Evolutionary conservation across 2,113 vertebrate genomes (phyloP), one percentile per base, ranked within the genome.

Genomic region (Glaucidium brasilianum): DNA sequence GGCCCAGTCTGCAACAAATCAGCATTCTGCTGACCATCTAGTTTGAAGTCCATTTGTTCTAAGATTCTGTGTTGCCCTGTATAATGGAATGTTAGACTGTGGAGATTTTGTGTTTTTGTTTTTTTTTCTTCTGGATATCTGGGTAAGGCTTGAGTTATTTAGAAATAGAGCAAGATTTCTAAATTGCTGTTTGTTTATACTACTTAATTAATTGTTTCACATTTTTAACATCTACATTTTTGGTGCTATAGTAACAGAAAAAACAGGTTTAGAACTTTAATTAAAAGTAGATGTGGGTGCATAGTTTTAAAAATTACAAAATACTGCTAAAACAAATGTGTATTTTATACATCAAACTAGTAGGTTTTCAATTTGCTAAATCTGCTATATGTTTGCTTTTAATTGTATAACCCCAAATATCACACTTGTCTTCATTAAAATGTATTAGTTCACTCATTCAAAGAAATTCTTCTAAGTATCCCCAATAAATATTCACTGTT

Each of bases 401-500:
- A 94, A 78, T 94, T 92, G 79, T 77, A 35, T 95, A 80, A 93
- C 74, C 69, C 60, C 41, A 78, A 84, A 94, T 91, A 92, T 90
- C 50, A 45, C 58, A 82, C 80, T 94, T 86, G 64, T 55, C 77
- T 95, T 93, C 94, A 92, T 95, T 97, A 97, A 94, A 95, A 89
- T 95, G 39, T 73, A 73, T 82, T 80, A 80, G 41, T 85, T 93
- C 64, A 49, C 60, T 92, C 47, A 66, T 29, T 75, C 50, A 80
- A 73, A 91, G 63, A 92, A 89, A 85, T 85, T 92, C 13, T 93
- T 96, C 52, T 67, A 90, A 94, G 27, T 93, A 81, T 89, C 73
- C 27, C 52, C 27, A 78, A 67, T 84, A 97, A 94, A 94, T 89
- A 95, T 39, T 90, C 83, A 63, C 26, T 69, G 79, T 72, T 93